Base-by-base conservation (phyloP, 2,113 vertebrate species). In the Cathartes aura region DNA sequence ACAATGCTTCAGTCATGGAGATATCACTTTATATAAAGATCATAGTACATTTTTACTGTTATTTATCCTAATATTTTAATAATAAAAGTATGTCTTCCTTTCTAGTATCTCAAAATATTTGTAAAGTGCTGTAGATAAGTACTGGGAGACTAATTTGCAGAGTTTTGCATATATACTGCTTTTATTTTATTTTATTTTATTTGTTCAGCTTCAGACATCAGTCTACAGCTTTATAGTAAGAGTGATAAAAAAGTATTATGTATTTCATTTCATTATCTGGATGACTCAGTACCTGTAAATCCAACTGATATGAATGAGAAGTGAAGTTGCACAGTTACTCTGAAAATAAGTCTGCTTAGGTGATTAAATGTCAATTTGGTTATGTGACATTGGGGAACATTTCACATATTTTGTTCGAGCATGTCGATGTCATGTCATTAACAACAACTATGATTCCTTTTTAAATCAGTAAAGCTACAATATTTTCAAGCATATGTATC, bases 401-500 rank as follows among this genome's bases (percentile, higher is more conserved):
- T 83, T 80, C 71, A 88, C 50, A 14, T 73, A 52, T 63, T 94
- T 90, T 80, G 9, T 91, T 90, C 43, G 43, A 74, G 56, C 16
- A 12, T 83, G 45, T 70, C 58, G 36, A 32, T 67, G 34, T 78
- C 50, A 34, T 47, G 55, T 88, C 24, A 73, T 82, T 81, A 93
- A n/a, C 29, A 89, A 45, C 21, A 81, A 73, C 50, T 71, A 36
- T 1, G 0, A 34, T 75, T 80, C 27, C 40, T 82, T 76, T 90
- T 78, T 30, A 40, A 66, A 86, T 78, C 42, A 74, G 19, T 53
- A 85, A 82, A 82, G n/a, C 48, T 80, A n/a, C 48, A 72, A 3
- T 73, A n/a, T 95, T 95, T 92, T 67, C 75, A 59, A 76, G 42
- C 63, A 55, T 83, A 89, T 76, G n/a, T 83, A 88, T 55, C 67